phyloP scores from a whole-genome alignment of 2,797 vertebrate species.

The Phoeniculus purpureus region DNA sequence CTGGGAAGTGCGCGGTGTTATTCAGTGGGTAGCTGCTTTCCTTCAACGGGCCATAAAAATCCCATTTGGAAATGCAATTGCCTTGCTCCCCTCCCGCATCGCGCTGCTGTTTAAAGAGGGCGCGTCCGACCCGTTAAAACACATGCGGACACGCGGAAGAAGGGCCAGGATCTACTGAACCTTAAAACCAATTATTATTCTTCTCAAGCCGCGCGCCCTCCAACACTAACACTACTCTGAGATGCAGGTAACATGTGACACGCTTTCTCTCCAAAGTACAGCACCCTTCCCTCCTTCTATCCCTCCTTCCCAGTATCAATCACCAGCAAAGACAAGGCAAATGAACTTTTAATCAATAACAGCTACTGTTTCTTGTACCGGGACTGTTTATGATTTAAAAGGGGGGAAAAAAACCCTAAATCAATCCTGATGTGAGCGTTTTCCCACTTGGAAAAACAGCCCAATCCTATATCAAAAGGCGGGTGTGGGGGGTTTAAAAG shows the following conservation, averaged over 20 bases:
- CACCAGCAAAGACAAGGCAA: conserved; percentile 77
- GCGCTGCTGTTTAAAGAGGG: conserved; percentile 26
- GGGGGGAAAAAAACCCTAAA: conserved; percentile 67
- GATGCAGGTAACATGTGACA: conserved; percentile 74
- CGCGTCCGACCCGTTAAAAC: background rate
- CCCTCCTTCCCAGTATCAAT: conserved; percentile 73
- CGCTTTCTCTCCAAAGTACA: conserved; percentile 60
- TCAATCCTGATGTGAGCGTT: conserved; percentile 80
- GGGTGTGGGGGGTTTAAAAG: conserved; percentile 44
- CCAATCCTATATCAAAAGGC: conserved; percentile 66
- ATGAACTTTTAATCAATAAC: conserved; percentile 83
- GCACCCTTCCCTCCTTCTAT: conserved; percentile 64
- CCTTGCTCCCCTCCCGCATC: conserved; percentile 32
- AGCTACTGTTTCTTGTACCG: conserved; percentile 82
- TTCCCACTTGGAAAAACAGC: conserved; percentile 70
- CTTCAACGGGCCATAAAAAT: conserved; percentile 70
- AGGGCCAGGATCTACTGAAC: conserved; percentile 46
- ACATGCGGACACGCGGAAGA: background rate
- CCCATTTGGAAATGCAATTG: conserved; percentile 58
- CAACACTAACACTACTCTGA: conserved; percentile 69
- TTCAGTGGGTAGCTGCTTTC: conserved; percentile 63
- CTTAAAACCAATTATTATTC: conserved; percentile 59
- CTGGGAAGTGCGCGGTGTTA: conserved; percentile 26
- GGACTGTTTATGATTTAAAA: conserved; percentile 81
- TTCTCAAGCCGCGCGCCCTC: conserved; percentile 22